These are phyloP conservation scores for Rhyacichthys aspro DNA, from an alignment of 2,797 vertebrate genomes.

Conservation along the genomic window DNA sequence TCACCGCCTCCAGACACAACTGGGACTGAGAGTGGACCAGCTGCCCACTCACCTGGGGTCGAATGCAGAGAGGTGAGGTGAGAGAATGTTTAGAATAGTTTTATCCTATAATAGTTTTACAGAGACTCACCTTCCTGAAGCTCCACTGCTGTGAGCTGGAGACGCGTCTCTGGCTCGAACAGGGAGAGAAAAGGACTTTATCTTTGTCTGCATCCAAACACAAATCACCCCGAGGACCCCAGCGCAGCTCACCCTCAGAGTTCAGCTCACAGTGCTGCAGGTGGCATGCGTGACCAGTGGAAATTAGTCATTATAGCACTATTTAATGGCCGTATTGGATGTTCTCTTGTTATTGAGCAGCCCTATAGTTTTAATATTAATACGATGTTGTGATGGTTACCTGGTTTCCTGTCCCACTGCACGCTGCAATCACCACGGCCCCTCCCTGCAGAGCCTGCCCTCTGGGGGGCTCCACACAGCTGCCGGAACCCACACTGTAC, in stretches of 20 bases:
- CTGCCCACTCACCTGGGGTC: conserved; percentile 79
- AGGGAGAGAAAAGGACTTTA: conserved; percentile 79
- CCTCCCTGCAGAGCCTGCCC: conserved; percentile 58
- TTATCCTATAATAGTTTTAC: too few relatives aligned
- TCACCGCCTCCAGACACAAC: conserved; percentile 85
- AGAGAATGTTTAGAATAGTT: too few relatives aligned
- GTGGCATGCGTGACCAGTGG: not conserved
- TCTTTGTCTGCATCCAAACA: conserved; percentile 81
- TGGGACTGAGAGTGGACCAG: conserved; percentile 84
- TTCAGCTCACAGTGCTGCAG: conserved; percentile 84
- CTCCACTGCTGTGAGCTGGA: conserved; percentile 80
- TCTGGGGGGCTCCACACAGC: conserved; percentile 82
- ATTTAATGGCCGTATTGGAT: not conserved
- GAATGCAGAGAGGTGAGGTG: not conserved
- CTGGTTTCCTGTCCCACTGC: conserved; percentile 83
- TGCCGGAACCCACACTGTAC: conserved; percentile 83
- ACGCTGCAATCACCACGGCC: conserved; percentile 76
- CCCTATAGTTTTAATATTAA: too few relatives aligned
- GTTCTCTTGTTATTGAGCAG: not conserved
- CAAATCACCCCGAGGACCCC: conserved; percentile 66
- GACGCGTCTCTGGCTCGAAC: conserved; percentile 58
- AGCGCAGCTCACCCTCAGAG: conserved; percentile 79
- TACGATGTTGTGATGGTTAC: conserved; percentile 62
- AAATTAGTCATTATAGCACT: not conserved
- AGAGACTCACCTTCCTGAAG: conserved; percentile 79